A percentile compares a stretch with the other conserved stretches of the same genome.
These are phyloP conservation scores for Rosalia funebris DNA, from an alignment of 2,888 invertebrate genomes.

Conservation along the genomic window DNA sequence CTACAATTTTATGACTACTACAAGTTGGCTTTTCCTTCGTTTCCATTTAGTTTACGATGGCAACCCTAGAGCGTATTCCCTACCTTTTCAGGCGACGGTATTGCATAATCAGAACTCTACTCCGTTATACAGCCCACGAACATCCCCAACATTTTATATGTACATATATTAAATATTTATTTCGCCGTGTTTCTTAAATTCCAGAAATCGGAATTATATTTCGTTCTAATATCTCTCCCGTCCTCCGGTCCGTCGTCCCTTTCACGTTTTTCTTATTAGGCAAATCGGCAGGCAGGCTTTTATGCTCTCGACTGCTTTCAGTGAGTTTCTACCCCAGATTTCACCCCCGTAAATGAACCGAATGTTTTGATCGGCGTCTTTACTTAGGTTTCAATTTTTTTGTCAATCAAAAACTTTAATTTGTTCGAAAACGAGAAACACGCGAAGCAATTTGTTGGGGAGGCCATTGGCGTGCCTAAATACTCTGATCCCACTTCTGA, in stretches of 20 bases:
- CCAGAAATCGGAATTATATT: constrained; percentile 4
- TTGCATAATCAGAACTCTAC: not conserved
- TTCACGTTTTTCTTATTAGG: constrained; percentile 4
- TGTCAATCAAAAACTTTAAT: not conserved
- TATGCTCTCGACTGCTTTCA: not conserved
- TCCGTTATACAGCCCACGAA: not conserved
- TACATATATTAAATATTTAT: not conserved
- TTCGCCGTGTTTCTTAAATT: not conserved
- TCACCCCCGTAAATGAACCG: not conserved
- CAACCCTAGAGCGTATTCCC: too few species aligned
- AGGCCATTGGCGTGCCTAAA: too few species aligned
- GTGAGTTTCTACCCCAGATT: not conserved
- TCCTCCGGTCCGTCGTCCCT: not conserved
- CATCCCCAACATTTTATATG: not conserved
- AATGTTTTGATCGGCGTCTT: not conserved
- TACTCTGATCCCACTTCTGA: too few species aligned
- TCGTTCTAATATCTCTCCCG: not conserved
- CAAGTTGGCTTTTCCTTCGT: too few species aligned
- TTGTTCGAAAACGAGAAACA: too few species aligned
- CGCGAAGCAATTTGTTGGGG: too few species aligned
- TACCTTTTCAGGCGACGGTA: not conserved
- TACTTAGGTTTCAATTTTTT: not conserved
- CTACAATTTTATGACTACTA: too few species aligned
- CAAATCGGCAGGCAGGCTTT: not conserved
- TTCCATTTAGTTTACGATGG: too few species aligned